Conservation (phyloP, 1,140 invertebrate species). For the Panonychus citri region DNA sequence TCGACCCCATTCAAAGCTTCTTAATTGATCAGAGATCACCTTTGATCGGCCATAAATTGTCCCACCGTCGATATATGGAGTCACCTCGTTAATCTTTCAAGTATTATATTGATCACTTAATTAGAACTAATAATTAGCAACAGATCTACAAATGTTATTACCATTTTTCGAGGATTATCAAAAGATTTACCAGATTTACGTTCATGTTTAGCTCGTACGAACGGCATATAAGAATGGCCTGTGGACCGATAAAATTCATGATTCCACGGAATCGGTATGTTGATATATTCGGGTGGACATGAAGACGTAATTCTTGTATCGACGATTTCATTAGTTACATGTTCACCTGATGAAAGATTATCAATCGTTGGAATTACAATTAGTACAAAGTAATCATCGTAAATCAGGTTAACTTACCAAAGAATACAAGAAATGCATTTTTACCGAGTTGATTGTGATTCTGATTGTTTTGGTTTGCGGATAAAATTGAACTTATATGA, state of each 20-base stretch:
- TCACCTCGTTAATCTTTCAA: constrained; percentile 35
- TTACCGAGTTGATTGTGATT: constrained; percentile 29
- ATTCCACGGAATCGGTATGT: constrained; percentile 27
- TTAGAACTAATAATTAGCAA: neutral
- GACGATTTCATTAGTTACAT: constrained; percentile 37
- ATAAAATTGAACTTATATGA: constrained; percentile 28
- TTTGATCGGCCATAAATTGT: constrained; percentile 34
- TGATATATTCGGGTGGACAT: constrained; percentile 35
- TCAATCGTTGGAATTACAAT: neutral
- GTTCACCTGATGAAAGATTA: constrained; percentile 20
- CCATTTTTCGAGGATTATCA: constrained; percentile 30
- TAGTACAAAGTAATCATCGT: neutral
- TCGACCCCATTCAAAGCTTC: constrained; percentile 24
- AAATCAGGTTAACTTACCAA: constrained; percentile 22
- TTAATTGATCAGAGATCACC: constrained; percentile 30
- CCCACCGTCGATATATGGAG: constrained; percentile 34
- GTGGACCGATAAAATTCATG: constrained; percentile 20
- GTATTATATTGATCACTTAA: constrained; percentile 3
- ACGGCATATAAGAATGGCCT: constrained; percentile 23
- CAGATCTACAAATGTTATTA: constrained; percentile 14
- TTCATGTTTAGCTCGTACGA: constrained; percentile 28
- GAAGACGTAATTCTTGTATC: constrained; percentile 29
- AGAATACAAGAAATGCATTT: constrained; percentile 40
- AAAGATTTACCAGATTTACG: constrained; percentile 26
- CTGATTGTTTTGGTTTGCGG: constrained; percentile 20